Percentiles rank a stretch among this genome's conserved stretches.
These are phyloP conservation scores for Cryptoblepharus egeriae DNA, from an alignment of 2,797 vertebrate genomes.

Conservation along the genomic window DNA sequence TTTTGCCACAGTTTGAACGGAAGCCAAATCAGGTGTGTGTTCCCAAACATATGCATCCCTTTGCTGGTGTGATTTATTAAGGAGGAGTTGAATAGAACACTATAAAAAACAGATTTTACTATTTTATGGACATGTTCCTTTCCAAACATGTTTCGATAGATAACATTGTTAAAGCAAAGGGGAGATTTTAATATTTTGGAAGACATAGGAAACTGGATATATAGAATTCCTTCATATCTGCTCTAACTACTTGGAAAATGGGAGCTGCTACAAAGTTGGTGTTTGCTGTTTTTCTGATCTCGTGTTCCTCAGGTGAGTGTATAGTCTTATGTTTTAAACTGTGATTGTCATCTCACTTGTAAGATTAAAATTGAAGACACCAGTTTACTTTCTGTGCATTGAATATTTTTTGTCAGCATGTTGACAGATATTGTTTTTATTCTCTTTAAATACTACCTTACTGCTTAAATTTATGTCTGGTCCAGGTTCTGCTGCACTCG, in stretches of 20 bases:
- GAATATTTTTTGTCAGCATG: background rate
- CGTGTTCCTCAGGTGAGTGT: conserved; percentile 96
- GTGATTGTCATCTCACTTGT: background rate
- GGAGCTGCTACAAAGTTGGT: conserved; percentile 97
- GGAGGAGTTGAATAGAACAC: conserved; percentile 34
- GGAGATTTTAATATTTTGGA: conserved; percentile 72
- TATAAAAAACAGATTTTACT: conserved; percentile 57
- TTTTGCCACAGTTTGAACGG: conserved; percentile 68
- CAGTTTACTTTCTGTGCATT: background rate
- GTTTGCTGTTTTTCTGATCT: conserved; percentile 97
- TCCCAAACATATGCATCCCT: conserved; percentile 63
- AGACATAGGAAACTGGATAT: conserved; percentile 75
- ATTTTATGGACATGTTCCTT: conserved; percentile 50
- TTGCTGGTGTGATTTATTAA: conserved; percentile 37
- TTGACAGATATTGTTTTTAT: background rate
- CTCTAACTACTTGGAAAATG: conserved; percentile 86
- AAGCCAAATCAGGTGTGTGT: conserved; percentile 71
- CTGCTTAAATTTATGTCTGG: background rate
- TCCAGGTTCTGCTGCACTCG: background rate
- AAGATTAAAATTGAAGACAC: background rate
- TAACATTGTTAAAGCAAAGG: conserved; percentile 74
- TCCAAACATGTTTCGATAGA: conserved; percentile 60
- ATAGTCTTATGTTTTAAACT: background rate
- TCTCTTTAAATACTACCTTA: background rate
- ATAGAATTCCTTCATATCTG: conserved; percentile 61